These are phyloP conservation scores for Neoascia interrupta DNA, from an alignment of 2,888 invertebrate species.

Conservation along the genomic window DNA sequence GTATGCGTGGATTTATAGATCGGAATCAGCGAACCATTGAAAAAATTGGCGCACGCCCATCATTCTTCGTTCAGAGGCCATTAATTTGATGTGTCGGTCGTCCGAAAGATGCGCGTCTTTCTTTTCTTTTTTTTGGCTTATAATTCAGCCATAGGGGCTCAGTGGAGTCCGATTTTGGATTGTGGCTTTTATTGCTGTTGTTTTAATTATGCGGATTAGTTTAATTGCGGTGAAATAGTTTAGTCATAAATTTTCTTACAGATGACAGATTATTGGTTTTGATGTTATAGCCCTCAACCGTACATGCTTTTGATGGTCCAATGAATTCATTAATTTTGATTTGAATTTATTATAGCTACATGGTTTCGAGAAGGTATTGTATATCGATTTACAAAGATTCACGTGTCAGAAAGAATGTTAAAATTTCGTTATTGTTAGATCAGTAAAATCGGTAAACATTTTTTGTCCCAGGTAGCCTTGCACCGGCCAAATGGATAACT, in stretches of 20 bases:
- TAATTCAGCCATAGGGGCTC: not conserved
- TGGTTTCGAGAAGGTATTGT: no score
- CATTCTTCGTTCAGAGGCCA: conserved; percentile 1
- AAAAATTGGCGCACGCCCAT: conserved; percentile 22
- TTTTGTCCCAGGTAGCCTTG: no score
- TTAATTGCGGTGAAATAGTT: not conserved
- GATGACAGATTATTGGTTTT: conserved; percentile 8
- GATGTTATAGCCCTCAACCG: not conserved
- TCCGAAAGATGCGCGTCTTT: not conserved
- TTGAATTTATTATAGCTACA: not conserved
- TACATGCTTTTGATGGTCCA: not conserved
- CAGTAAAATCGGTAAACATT: no score
- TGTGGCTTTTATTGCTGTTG: not conserved
- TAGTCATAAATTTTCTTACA: not conserved
- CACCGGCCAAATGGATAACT: no score
- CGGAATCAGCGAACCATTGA: conserved; percentile 1
- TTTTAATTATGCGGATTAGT: conserved; percentile 8
- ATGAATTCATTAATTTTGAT: not conserved
- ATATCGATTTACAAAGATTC: no score
- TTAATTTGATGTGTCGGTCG: conserved; percentile 10
- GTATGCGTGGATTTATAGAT: conserved; percentile 13
- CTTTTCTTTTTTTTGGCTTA: not conserved
- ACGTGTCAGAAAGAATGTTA: no score
- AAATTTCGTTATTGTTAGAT: no score
- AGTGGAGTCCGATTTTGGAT: not conserved